phyloP scores from a whole-genome alignment of 1,140 invertebrate species.

The Papilio machaon region DNA sequence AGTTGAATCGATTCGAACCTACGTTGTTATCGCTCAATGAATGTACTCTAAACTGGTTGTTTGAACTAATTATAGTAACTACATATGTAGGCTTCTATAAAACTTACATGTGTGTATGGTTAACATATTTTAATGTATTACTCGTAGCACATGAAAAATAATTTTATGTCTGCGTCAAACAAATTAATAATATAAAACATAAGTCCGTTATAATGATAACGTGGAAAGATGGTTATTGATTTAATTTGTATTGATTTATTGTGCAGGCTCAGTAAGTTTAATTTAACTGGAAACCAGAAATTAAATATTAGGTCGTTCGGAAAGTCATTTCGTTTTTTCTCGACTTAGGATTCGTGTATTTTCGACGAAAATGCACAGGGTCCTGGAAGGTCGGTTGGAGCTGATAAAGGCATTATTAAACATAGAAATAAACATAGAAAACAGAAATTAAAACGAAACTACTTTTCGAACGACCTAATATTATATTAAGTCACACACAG shows the following conservation, averaged over 20 bases:
- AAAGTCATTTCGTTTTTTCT: background rate
- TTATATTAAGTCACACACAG: no score
- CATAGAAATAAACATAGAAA: no score
- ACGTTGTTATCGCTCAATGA: background rate
- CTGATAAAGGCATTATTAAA: no score
- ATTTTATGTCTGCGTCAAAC: no score
- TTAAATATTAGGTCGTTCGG: background rate
- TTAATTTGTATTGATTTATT: background rate
- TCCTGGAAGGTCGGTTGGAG: no score
- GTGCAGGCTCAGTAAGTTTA: background rate
- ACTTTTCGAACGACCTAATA: no score
- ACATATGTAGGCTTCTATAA: background rate
- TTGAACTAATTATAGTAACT: background rate
- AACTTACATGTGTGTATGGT: background rate
- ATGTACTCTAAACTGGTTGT: background rate
- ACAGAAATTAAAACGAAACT: no score
- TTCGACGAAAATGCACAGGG: no score
- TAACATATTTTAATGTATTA: no score
- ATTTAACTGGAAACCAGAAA: background rate
- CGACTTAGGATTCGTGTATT: no score
- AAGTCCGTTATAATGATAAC: background rate
- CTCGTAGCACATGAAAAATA: no score
- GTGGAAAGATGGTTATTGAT: background rate
- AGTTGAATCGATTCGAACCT: constrained; percentile 1
- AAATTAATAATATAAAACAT: background rate